phyloP scores from a whole-genome alignment of 2,797 vertebrate genomes.

The Scarus forsteni region DNA sequence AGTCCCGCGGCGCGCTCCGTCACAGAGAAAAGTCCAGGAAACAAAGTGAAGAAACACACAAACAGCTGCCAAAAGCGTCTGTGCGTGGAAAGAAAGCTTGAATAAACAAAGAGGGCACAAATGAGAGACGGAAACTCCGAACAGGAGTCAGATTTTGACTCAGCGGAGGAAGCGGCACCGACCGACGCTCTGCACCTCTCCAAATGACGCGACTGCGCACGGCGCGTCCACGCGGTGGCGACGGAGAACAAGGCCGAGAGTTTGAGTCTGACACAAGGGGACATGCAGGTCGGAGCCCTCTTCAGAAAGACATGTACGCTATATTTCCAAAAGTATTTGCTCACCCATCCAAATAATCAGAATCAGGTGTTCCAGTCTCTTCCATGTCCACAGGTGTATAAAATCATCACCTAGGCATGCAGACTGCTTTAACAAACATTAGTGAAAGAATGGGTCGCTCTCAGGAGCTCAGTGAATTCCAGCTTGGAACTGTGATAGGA shows the following conservation, averaged over 20 bases:
- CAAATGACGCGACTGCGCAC: slow-evolving; percentile 8
- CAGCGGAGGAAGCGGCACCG: neutral
- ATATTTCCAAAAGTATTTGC: no score
- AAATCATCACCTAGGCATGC: no score
- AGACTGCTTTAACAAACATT: no score
- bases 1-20: neutral
- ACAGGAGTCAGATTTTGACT: slow-evolving; percentile 1
- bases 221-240: slow-evolving; percentile 38
- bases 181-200: neutral
- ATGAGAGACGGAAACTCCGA: neutral
- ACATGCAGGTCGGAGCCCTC: no score
- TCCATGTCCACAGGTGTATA: no score
- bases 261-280: no score
- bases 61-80: neutral
- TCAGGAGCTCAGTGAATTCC: no score
- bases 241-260: neutral
- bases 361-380: no score
- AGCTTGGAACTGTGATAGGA: no score
- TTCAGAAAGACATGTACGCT: no score
- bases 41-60: neutral
- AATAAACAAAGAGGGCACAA: rapidly evolving
- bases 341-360: no score
- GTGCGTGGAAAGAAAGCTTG: neutral
- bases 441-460: no score
- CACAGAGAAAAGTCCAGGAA: neutral